Evolutionary conservation across 2,113 vertebrate species (phyloP), one percentile per base, ranked within the genome.

Genomic region (Oncorhynchus tshawytscha): DNA sequence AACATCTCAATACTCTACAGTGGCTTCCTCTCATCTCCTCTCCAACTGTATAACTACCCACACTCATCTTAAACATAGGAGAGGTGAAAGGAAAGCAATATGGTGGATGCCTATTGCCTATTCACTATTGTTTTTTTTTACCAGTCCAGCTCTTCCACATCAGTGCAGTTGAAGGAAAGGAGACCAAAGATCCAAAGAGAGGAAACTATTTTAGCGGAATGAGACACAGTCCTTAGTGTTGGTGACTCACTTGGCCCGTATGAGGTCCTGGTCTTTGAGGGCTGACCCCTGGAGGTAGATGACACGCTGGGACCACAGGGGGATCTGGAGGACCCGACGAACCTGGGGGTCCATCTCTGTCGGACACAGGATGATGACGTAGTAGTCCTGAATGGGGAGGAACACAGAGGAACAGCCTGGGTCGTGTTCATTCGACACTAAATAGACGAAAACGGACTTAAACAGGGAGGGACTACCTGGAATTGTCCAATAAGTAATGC

Each of bases 271-370:
- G 90, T 99, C 97, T 92, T 99, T 99, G 79, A 99, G 93, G 0
- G 96, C 97, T 0, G 97, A 99, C 74, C 97, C 97, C 84, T 99
- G 97, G 31, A 99, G 95, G 84, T 99, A 99, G 84, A 99, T 99
- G 27, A 99, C 97, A 24, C 97, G 85, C 86, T 99, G 97, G 0
- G 97, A 97, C 97, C 97, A 99, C 69, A 99, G 91, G 0, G 97
- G 97, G 81, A 99, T 98, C 93, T 99, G 97, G 65, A 99, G 93
- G 39, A 97, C 96, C n/a, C 97, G 87, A 6, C 97, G 94, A 34
- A 99, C 97, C 91, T 99, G 97, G 31, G 95, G 87, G 54, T 99
- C 97, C 95, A 98, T 98, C 87, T 99, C 97, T 0, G 94, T 96
- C 0, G 97, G 97, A 73, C 97, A 99, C 34, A 99, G 94, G 82